Conservation (phyloP, 2,797 vertebrate genomes). For the Diglossa cyanea region DNA sequence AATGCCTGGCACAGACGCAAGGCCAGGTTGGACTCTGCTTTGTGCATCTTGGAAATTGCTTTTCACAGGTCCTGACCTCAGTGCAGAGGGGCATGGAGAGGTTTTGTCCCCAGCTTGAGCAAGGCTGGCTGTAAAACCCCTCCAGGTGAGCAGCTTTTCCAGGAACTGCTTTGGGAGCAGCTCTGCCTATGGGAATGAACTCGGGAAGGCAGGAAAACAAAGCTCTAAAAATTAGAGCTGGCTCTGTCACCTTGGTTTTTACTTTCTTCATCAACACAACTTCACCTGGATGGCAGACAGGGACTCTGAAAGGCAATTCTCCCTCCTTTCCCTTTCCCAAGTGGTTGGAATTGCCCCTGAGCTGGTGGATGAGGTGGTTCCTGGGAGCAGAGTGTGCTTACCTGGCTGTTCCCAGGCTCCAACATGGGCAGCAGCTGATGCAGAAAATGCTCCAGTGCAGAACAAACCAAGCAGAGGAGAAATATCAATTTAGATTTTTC, state of each 20-base stretch:
- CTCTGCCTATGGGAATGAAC: not conserved
- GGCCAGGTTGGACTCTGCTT: not conserved
- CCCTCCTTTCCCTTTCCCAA: not conserved
- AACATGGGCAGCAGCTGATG: not conserved
- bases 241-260: not conserved
- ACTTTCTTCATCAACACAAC: not conserved
- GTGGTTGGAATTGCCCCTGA: accelerated
- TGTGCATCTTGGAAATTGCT: not conserved
- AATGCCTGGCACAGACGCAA: accelerated
- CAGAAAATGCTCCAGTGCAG: not conserved
- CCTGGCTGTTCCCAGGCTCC: not conserved
- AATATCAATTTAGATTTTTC: not conserved
- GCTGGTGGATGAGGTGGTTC: not conserved
- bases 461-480: not conserved
- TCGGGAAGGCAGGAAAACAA: not conserved
- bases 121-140: not conserved
- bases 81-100: not conserved
- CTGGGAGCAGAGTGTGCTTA: not conserved
- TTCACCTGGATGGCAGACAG: not conserved
- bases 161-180: not conserved
- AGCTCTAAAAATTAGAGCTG: not conserved
- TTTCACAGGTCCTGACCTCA: not conserved
- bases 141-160: not conserved
- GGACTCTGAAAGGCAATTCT: not conserved
- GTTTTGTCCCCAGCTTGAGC: not conserved